Conservation (phyloP, 2,113 vertebrate genomes). For the Lasiurus borealis region DNA sequence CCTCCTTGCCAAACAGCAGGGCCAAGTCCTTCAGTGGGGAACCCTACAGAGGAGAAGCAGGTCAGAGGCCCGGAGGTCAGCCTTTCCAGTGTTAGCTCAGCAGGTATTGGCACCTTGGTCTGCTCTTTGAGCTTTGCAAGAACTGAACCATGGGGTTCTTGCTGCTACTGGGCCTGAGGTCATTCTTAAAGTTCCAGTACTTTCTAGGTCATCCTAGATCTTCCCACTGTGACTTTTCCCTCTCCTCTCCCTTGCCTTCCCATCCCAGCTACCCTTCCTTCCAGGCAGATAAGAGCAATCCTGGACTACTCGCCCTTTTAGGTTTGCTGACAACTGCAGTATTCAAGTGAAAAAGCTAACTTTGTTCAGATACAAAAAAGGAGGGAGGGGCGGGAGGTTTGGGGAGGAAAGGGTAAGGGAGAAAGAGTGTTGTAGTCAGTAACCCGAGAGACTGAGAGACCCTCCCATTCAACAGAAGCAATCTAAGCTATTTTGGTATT, state of each 20-base stretch:
- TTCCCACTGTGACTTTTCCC: neutral
- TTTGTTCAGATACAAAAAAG: neutral
- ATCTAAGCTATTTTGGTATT: too few species aligned
- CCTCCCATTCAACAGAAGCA: neutral
- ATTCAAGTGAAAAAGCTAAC: constrained; percentile 10
- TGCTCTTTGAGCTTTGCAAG: neutral
- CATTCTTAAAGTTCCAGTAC: neutral
- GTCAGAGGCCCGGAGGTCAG: neutral
- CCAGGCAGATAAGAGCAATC: neutral
- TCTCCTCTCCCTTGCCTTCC: neutral
- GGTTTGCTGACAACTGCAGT: neutral
- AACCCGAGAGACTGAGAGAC: neutral
- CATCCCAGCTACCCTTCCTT: neutral
- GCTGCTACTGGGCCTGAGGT: neutral
- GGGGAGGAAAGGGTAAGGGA: neutral
- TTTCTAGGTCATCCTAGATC: neutral
- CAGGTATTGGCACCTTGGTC: neutral
- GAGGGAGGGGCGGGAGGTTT: too few species aligned
- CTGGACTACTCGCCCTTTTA: neutral
- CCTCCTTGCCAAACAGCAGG: constrained; percentile 95
- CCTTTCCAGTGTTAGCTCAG: neutral
- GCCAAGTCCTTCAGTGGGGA: constrained; percentile 90
- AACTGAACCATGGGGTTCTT: neutral
- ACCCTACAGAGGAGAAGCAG: constrained; percentile 87
- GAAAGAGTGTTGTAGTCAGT: too few species aligned